Percentiles rank a stretch among this genome's conserved stretches.
Evolutionary conservation across 2,888 invertebrate species (phyloP).

Genomic region (Drosophila antonietae): DNA sequence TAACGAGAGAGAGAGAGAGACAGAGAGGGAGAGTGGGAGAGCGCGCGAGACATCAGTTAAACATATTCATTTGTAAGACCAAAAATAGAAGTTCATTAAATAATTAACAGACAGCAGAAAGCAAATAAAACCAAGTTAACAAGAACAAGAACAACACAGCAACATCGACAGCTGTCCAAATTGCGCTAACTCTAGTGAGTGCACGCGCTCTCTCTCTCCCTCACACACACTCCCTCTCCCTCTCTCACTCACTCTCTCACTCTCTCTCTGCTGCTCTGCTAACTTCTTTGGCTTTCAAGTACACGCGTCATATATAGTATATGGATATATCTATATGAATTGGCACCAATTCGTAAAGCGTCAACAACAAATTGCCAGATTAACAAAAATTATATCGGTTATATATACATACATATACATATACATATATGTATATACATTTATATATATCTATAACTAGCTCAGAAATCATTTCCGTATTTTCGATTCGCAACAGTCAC

Average conservation of each 20-base stretch:
- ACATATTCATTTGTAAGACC: slow-evolving; percentile 56
- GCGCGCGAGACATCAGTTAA: slow-evolving; percentile 18
- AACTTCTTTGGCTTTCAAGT: slow-evolving; percentile 47
- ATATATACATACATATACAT: background rate
- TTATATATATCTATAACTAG: slow-evolving; percentile 30
- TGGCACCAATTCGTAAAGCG: slow-evolving; percentile 65
- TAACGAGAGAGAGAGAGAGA: slow-evolving; percentile 6
- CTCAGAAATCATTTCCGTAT: slow-evolving; percentile 58
- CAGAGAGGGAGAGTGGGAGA: background rate
- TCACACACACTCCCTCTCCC: too few species aligned
- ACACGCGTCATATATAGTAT: slow-evolving; percentile 16
- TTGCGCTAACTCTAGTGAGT: slow-evolving; percentile 10
- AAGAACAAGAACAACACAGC: background rate
- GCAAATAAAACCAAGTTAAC: slow-evolving; percentile 35
- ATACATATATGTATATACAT: slow-evolving; percentile 9
- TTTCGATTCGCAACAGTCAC: slow-evolving; percentile 44
- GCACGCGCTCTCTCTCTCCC: background rate
- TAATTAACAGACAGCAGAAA: slow-evolving; percentile 42
- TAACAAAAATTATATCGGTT: slow-evolving; percentile 49
- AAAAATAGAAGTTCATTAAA: slow-evolving; percentile 65
- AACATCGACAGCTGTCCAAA: slow-evolving; percentile 57
- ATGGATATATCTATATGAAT: slow-evolving; percentile 25
- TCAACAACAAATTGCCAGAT: slow-evolving; percentile 56
- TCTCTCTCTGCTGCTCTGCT: too few species aligned
- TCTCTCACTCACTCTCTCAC: background rate